Evolutionary conservation across 2,113 vertebrate species (phyloP), one percentile per base, ranked within the genome.

Genomic region (Lepus americanus): DNA sequence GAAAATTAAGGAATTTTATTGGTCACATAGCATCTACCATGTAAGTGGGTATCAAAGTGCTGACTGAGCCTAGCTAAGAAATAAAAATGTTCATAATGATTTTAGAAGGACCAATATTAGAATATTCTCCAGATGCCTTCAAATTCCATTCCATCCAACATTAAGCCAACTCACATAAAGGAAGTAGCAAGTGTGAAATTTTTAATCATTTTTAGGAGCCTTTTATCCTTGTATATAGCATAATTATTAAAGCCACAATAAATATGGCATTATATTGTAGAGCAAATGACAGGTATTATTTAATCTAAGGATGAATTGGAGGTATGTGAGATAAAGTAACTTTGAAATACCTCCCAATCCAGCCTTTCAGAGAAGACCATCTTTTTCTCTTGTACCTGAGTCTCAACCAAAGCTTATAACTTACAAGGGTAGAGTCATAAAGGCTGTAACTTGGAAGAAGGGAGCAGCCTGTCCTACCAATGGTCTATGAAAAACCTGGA

Each of bases 101-200:
- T 91, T 93, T 85, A 74, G 25, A 82, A 89, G 27, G 61, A 82
- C 27, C 61, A 80, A 5, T 93, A 72, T 64, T 69, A 88, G 82
- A 94, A 90, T 94, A 79, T 44, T 74, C 33, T 77, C 67, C 67
- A 93, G 49, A 82, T 89, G n/a, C 22, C 88, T 91, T 91, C 55
- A 66, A 91, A 81, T 61, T 66, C 39, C 27, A 44, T 77, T 59
- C 51, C 73, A 19, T 27, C 17, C 14, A 87, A 86, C 70, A 89
- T 44, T 39, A 59, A 90, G 49, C 31, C 29, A 94, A 70, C 23
- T 90, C 77, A 87, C 29, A 17, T 61, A 84, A 55, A 66, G n/a
- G 44, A 95, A 91, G 13, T 31, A 91, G 20, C 69, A 89, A 90
- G 27, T 44, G 23, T 27, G 63, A 76, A 70, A 55, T 87, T 88